Evolutionary conservation across 2,888 invertebrate species (phyloP), one percentile per base, ranked within the genome.

Genomic region (Mactromeris polynyma): DNA sequence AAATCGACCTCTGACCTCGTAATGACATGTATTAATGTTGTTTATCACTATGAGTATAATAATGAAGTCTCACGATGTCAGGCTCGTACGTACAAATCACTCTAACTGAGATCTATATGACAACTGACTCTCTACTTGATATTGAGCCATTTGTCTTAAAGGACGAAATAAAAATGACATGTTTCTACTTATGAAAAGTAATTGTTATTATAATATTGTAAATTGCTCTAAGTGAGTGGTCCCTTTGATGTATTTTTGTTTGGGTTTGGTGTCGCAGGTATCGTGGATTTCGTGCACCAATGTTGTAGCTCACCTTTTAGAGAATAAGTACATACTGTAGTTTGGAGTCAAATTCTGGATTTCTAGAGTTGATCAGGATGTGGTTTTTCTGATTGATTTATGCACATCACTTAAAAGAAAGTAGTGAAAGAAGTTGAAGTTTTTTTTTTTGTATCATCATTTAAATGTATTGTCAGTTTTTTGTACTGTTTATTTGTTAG

Each of bases 1-100:
- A 69, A 85, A 85, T 88, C 78, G 40, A 89, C 89, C 86, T 86
- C 78, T 80, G 83, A 83, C 83, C 89, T 81, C 73, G 2, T n/a
- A 81, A n/a, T 69, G 85, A 79, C 85, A 51, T 83, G 73, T 64
- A 85, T 85, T 85, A 86, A 86, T 86, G 78, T 51, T 14, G 69
- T 81, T 78, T 78, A 84, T 84, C 54, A 31, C 38, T 69, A n/a
- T 17, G 73, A 31, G 73, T 38, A 31, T 36, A 21, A 58, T 17
- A 73, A 73, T 33, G 73, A 85, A 82, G 81, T 82, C 88, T 19
- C 26, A 9, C 31, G 58, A 54, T 82, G 88, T 85, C 46, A 83
- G 17, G 79, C 64, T 88, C 81, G 40, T 51, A 73, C 33, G 77
- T 38, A 84, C 84, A 78, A 54, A 84, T 84, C 78, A 84, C 33